Evolutionary conservation across 2,797 vertebrate genomes (phyloP), one percentile per base, ranked within the genome.

Genomic region (Esox lucius): DNA sequence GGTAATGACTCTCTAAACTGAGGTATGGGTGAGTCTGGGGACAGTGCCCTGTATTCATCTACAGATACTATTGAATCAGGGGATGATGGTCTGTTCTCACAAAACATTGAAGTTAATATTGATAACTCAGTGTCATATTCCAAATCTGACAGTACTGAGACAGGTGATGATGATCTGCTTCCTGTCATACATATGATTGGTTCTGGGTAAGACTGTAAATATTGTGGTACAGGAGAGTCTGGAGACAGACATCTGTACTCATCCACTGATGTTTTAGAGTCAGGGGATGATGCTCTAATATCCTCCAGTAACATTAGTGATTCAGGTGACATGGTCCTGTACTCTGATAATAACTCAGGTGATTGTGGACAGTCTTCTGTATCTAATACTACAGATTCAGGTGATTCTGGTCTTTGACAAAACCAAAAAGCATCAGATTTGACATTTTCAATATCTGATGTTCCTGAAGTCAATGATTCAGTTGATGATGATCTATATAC

Each of bases 131-230:
- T 16, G 61, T 87, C 82, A 7, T 28, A 75, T 48, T 87, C 78
- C 17, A n/a, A 68, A 79, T 91, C 81, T 67, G 87, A 91, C 24
- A 56, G 68, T 31, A 81, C 59, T 59, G 88, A 91, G 5, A 85
- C 81, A 24, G 83, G 81, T 35, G 89, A 91, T 70, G 80, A 59
- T 26, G 80, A 81, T 62, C 87, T 88, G 0, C 5, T 75, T 8
- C 72, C 70, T 3, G 48, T 33, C n/a, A 61, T 66, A 1, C 49
- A 53, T 5, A 77, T 12, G 0, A 15, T 1, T 9, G 69, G 71
- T 53, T 81, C 69, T 61, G 46, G 16, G 35, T 72, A 71, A 68
- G 64, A 61, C 33, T 12, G 31, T 75, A 35, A 33, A 62, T 13
- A 67, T 39, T 28, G 24, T 59, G 67, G 64, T 24, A 76, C 7